These are phyloP conservation scores for Penaeus chinensis DNA, from an alignment of 1,140 invertebrate species.

Conservation along the genomic window DNA sequence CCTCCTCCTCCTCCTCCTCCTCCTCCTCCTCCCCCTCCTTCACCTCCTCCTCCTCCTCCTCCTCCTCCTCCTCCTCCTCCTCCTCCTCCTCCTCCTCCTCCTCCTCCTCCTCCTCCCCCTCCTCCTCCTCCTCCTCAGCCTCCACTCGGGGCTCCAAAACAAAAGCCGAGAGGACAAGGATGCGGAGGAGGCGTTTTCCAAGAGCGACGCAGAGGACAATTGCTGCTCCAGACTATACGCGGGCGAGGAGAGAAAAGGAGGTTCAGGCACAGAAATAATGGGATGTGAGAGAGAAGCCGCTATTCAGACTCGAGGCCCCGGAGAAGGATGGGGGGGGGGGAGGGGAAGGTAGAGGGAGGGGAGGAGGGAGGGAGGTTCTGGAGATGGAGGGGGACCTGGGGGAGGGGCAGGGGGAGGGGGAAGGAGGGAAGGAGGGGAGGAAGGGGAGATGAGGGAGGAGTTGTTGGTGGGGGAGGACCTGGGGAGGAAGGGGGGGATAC, in stretches of 20 bases:
- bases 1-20: neutral
- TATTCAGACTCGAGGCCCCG: constrained; percentile 27
- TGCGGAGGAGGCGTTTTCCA: constrained; percentile 17
- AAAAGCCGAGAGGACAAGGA: constrained; percentile 38
- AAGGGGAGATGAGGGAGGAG: too few relatives aligned
- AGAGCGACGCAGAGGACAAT: constrained; percentile 24
- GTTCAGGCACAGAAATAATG: neutral
- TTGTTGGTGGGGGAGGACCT: too few relatives aligned
- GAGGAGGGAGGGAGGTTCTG: neutral
- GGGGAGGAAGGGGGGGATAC: neutral
- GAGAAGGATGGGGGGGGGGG: constrained; percentile 3
- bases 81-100: too few relatives aligned
- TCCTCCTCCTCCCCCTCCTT: neutral
- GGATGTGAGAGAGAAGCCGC: neutral
- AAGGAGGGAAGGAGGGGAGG: too few relatives aligned
- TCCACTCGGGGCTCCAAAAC: neutral
- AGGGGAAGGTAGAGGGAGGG: neutral
- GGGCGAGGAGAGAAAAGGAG: constrained; percentile 17
- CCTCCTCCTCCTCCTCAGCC: neutral
- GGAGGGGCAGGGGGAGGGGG: too few relatives aligned
- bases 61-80: too few relatives aligned
- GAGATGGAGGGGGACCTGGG: neutral
- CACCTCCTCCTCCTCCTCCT: too few relatives aligned
- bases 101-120: neutral
- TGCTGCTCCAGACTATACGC: constrained; percentile 6